Evolutionary conservation across 2,113 vertebrate species (phyloP), one percentile per base, ranked within the genome.

Genomic region (Odontesthes bonariensis): DNA sequence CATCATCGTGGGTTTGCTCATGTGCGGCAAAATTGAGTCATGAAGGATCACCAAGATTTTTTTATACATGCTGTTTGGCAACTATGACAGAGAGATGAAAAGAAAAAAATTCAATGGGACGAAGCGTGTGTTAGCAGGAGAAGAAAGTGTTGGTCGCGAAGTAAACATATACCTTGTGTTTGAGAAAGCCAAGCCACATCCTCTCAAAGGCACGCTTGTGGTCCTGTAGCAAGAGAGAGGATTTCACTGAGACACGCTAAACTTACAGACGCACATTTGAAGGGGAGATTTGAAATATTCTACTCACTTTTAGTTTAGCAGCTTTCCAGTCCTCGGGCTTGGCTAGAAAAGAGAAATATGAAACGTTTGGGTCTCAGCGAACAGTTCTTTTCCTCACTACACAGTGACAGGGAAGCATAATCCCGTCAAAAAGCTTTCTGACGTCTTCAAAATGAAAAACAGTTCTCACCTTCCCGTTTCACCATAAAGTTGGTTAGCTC

Each of bases 161-260:
- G 4, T 38, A n/a, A 40, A 49, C 32, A 40, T 63, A 44, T 63
- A 99, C 98, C 95, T 96, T 95, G 81, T 97, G 90, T 85, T 97
- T 97, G 47, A 99, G 93, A 74, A 98, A 98, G 7, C 90, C 80
- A 2, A 99, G 94, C 98, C 98, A 99, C 95, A 98, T 96, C 38
- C 78, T 93, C 85, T 99, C 93, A 88, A 98, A 99, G 0, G 74
- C 91, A 14, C 93, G 95, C 63, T 73, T 96, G 86, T 99, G 98
- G 32, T 98, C 97, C 98, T 99, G 91, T 1, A 76, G 20, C 3
- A 38, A 69, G 2, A 13, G 17, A 57, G 6, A 77, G 63, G 13
- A 35, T 81, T 42, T n/a, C 8, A 33, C 9, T 54, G 32, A 7
- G 2, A 69, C 59, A 58, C 7, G 13, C 44, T 42, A 10, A 4